These are phyloP conservation scores for Pao palembangensis DNA, from an alignment of 2,113 vertebrate genomes.

Conservation along the genomic window DNA sequence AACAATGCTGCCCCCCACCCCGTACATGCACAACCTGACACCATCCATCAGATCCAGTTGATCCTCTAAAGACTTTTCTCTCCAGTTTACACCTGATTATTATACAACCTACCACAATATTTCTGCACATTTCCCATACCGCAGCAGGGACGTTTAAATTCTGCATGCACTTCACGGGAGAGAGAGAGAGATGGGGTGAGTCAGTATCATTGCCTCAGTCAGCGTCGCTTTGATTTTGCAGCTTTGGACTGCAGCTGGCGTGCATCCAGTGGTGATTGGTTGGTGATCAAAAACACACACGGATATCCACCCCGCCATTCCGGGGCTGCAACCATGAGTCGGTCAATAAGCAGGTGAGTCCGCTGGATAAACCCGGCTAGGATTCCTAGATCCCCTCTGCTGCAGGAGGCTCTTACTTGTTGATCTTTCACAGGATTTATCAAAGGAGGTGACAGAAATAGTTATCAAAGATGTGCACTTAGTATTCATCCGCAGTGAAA, in stretches of 20 bases:
- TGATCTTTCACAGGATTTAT: constrained; percentile 48
- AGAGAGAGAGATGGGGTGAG: not conserved
- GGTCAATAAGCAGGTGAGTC: constrained; percentile 64
- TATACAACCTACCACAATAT: constrained; percentile 33
- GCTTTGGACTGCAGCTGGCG: constrained; percentile 63
- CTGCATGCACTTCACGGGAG: constrained; percentile 21
- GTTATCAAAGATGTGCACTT: no score
- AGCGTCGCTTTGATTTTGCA: constrained; percentile 61
- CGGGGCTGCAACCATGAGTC: constrained; percentile 18
- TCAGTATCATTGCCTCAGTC: constrained; percentile 62
- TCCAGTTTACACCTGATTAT: constrained; percentile 26
- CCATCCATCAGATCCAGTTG: constrained; percentile 12
- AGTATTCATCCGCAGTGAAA: no score
- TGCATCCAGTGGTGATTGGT: constrained; percentile 70
- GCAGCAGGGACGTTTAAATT: constrained; percentile 26
- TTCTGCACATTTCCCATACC: constrained; percentile 35
- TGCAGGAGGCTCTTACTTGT: constrained; percentile 59
- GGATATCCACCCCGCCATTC: constrained; percentile 48
- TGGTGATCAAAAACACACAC: constrained; percentile 60
- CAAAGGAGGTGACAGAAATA: constrained; percentile 55
- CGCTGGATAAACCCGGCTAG: constrained; percentile 54
- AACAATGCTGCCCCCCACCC: constrained; percentile 73
- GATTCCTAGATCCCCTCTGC: constrained; percentile 69
- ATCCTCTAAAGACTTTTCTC: constrained; percentile 20
- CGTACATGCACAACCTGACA: constrained; percentile 43